Evolutionary conservation across 2,797 vertebrate genomes (phyloP), one percentile per base, ranked within the genome.

Genomic region (Macropodus opercularis): DNA sequence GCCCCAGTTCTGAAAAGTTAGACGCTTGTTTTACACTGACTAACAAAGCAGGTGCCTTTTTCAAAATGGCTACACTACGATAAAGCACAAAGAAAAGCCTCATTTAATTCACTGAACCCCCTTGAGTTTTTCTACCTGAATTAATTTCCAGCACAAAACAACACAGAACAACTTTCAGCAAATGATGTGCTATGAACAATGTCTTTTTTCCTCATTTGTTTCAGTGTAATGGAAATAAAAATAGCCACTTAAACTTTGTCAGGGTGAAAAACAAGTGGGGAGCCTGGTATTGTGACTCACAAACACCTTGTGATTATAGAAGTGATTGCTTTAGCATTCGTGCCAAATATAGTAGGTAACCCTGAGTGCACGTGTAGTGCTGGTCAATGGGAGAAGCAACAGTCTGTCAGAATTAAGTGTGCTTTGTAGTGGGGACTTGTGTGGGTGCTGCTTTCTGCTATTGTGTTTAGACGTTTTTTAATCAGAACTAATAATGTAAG

Each of bases 71-170:
- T 31, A 7, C 48, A 29, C 13, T 40, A 72, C 53, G 70, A 59
- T 43, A 49, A 42, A 47, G 18, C 23, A 39, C 27, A 51, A 72
- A 62, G 56, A 58, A 27, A 74, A 24, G 52, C 36, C 15, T 1
- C 23, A 23, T 46, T 49, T 69, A 67, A 81, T 79, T 57, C 34
- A 40, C 3, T 53, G 43, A 84, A 71, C 14, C 35, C 58, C 46
- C 29, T 1, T 36, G 63, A 68, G 60, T 52, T 9, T 53, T 71
- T 69, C 50, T 42, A 69, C 38, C 57, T 60, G 46, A 83, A 81
- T 77, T 65, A 26, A 83, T 79, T 78, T 69, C 32, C 65, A 32
- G 27, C n/a, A 60, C 66, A 59, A 54, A 77, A 72, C 21, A 76
- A 64, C 60, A 64, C 60, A 75, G 56, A 36, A 12, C 47, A 71